Conservation (phyloP, 1,140 invertebrate species). For the Zaprionus capensis region DNA sequence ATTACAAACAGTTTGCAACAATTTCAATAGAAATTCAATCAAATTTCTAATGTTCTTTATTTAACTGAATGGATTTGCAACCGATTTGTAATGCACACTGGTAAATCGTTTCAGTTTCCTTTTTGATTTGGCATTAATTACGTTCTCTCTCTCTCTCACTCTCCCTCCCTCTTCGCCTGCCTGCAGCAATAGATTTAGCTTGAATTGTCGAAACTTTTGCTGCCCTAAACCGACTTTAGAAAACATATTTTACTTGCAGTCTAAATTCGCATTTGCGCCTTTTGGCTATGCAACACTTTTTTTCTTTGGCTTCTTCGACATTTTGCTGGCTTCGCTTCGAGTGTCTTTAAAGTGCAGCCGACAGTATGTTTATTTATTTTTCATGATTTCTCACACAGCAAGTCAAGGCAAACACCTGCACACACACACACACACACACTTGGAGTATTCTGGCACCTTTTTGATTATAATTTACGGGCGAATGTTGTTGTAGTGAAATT, state of each 20-base stretch:
- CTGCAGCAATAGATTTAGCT: no score
- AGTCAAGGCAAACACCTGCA: constrained; percentile 20
- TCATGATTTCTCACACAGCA: constrained; percentile 51
- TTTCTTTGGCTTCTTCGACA: not conserved
- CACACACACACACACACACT: constrained; percentile 40
- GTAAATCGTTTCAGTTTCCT: no score
- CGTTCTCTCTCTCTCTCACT: not conserved
- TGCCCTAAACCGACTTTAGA: no score
- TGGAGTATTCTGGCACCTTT: constrained; percentile 69
- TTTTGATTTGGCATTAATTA: not conserved
- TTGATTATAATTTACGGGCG: constrained; percentile 81
- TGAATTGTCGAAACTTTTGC: no score
- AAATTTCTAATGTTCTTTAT: not conserved
- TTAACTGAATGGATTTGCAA: not conserved
- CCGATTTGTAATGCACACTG: not conserved
- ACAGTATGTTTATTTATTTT: constrained; percentile 73
- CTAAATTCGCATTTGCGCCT: constrained; percentile 9
- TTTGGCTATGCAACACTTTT: constrained; percentile 31
- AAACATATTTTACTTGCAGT: not conserved
- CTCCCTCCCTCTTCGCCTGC: not conserved
- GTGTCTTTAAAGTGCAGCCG: constrained; percentile 66
- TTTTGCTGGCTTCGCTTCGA: not conserved
- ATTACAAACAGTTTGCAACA: no score
- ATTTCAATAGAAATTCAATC: not conserved
- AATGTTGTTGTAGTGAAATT: constrained; percentile 73